Evolutionary conservation across 2,888 invertebrate genomes (phyloP), one percentile per base, ranked within the genome.

Genomic region (Tortricodes alternella): DNA sequence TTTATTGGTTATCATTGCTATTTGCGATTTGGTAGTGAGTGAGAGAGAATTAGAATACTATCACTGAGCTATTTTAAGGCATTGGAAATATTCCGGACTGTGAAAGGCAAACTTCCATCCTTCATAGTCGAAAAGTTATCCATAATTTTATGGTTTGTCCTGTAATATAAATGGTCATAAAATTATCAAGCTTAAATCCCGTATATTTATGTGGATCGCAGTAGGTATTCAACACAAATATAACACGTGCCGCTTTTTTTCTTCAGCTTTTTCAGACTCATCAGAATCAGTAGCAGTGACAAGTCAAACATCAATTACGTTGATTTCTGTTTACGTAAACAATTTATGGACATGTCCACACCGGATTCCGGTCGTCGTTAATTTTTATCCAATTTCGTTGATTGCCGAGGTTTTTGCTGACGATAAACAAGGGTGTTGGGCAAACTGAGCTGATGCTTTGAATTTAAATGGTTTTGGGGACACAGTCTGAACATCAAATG

Each of bases 381-480:
- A 64, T 62, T 62, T 62, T 59, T 59, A 60, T 61, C 59, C 55
- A 59, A 61, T 62, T 62, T 58, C 46, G 52, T 43, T 64, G 62
- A 64, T 64, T 64, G 64, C 60, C 55, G 60, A 49, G 53, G 55
- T 32, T 44, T 52, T 50, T 50, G 24, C 23, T 38, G 52, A 44
- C 27, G n/a, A 37, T 50, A 49, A 56, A 56, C 56, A 56, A 9
- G 37, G 55, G 55, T 23, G 49, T 56, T 44, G 56, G 27, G 34
- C 21, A 16, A 49, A 46, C 41, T 24, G 53, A 24, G 48, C 9
- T 39, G 46, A 43, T 55, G 55, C 48, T 35, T n/a, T 8, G 34
- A 41, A 55, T 49, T 55, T 21, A 24, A 52, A 52, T 43, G 51
- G 16, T 21, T 39, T 41, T 41, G 34, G 23, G 34, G 34, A 27